phyloP scores from a whole-genome alignment of 2,797 vertebrate genomes.

The Hypotaenidia philippensis region DNA sequence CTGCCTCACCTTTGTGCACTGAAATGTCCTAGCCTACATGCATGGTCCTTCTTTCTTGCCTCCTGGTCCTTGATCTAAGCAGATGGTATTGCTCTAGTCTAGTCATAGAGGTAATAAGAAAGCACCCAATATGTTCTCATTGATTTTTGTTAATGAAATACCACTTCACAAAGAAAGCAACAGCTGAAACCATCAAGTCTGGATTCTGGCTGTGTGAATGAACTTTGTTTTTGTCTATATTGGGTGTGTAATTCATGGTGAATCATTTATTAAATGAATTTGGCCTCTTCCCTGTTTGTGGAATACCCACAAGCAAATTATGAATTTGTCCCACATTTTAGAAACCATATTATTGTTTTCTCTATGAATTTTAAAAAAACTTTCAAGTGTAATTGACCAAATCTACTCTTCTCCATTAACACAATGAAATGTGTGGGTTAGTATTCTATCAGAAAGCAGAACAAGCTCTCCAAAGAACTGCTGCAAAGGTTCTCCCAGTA shows the following conservation, averaged over 20 bases:
- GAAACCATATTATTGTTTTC: neutral
- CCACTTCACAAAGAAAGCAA: conserved; percentile 12
- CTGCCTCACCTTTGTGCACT: neutral
- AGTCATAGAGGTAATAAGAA: neutral
- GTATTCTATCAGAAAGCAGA: neutral
- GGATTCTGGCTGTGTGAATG: neutral
- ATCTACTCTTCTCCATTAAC: neutral
- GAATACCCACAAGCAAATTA: neutral
- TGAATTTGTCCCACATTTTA: neutral
- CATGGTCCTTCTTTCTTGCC: neutral
- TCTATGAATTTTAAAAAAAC: neutral
- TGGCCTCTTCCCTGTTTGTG: neutral
- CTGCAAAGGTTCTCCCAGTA: neutral
- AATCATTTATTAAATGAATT: neutral
- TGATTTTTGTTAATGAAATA: conserved; percentile 54
- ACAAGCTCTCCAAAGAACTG: neutral
- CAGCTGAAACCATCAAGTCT: neutral
- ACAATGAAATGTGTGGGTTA: neutral
- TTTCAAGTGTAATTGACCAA: neutral
- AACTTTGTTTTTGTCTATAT: conserved; percentile 20
- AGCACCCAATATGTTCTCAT: conserved; percentile 1
- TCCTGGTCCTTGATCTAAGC: neutral
- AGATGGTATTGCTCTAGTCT: neutral
- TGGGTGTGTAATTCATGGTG: neutral
- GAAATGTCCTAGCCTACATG: neutral